These are phyloP conservation scores for Watersipora subatra DNA, from an alignment of 1,140 invertebrate genomes.

Conservation along the genomic window DNA sequence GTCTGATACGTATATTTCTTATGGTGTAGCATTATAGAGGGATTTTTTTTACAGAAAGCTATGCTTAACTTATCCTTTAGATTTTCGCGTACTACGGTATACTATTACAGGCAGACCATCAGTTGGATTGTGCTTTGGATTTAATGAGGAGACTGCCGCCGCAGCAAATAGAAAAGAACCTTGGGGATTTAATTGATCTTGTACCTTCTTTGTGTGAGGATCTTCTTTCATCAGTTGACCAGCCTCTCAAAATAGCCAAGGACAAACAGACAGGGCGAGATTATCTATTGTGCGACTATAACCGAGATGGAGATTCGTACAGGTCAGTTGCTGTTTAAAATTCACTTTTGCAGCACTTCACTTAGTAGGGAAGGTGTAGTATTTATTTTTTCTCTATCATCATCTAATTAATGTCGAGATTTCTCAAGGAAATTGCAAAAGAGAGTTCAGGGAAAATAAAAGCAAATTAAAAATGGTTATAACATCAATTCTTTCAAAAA, in stretches of 20 bases:
- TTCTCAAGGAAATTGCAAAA: no score
- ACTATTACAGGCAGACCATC: conserved; percentile 85
- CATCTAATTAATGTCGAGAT: no score
- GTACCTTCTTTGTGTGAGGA: conserved; percentile 85
- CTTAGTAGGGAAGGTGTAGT: background rate
- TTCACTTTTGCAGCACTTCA: background rate
- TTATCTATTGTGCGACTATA: conserved; percentile 97
- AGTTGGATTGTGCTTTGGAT: conserved; percentile 96
- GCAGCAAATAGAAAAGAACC: conserved; percentile 96
- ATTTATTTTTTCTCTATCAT: background rate
- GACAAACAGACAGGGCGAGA: conserved; percentile 89
- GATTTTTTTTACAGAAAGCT: no score
- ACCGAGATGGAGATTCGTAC: conserved; percentile 96
- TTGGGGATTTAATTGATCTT: conserved; percentile 91
- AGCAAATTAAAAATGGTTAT: no score
- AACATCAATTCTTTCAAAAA: no score
- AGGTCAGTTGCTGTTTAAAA: no score
- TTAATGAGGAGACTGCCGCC: conserved; percentile 95
- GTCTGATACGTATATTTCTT: no score
- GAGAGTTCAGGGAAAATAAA: no score
- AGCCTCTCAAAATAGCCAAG: conserved; percentile 91
- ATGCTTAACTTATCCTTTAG: no score
- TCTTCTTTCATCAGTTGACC: conserved; percentile 90
- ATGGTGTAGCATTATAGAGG: no score
- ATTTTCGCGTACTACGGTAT: no score